These are phyloP conservation scores for Xylocampa areola DNA, from an alignment of 2,888 invertebrate species.

Conservation along the genomic window DNA sequence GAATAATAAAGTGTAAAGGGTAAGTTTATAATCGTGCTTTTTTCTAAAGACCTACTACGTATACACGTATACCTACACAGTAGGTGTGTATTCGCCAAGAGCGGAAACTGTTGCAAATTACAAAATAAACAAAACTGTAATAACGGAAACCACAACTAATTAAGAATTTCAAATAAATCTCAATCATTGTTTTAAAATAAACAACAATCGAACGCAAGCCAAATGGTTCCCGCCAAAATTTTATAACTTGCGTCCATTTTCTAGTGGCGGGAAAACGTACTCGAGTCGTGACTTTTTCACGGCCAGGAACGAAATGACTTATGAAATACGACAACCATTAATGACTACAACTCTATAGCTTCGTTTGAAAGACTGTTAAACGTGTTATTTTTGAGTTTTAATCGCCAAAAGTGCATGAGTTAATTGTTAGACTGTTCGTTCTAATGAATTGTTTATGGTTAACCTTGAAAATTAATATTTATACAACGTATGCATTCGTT, in stretches of 20 bases:
- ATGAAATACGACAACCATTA: conserved; percentile 56
- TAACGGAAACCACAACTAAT: conserved; percentile 25
- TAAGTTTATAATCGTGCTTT: no score
- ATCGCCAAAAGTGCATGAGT: conserved; percentile 38
- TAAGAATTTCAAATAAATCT: conserved; percentile 22
- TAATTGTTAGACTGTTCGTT: conserved; percentile 35
- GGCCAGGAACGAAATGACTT: conserved; percentile 48
- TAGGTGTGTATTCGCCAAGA: neutral
- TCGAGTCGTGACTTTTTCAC: conserved; percentile 58
- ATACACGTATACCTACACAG: no score
- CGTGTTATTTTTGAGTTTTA: conserved; percentile 44
- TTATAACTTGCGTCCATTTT: conserved; percentile 45
- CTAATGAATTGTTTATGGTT: conserved; percentile 38
- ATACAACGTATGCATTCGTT: conserved; percentile 9
- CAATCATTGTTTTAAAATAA: conserved; percentile 14
- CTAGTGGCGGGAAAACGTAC: conserved; percentile 40
- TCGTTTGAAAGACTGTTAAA: conserved; percentile 43
- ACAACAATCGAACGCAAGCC: conserved; percentile 42
- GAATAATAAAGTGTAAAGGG: no score
- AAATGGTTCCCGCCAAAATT: conserved; percentile 45
- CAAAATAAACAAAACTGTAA: conserved; percentile 1
- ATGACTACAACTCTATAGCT: conserved; percentile 48
- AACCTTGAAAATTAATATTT: conserved; percentile 39
- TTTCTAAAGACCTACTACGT: no score
- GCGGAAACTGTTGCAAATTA: neutral